A percentile compares a stretch with the other conserved stretches of the same genome.
These are phyloP conservation scores for Euphonia xanthogaster DNA, from an alignment of 2,797 vertebrate genomes.

Conservation along the genomic window DNA sequence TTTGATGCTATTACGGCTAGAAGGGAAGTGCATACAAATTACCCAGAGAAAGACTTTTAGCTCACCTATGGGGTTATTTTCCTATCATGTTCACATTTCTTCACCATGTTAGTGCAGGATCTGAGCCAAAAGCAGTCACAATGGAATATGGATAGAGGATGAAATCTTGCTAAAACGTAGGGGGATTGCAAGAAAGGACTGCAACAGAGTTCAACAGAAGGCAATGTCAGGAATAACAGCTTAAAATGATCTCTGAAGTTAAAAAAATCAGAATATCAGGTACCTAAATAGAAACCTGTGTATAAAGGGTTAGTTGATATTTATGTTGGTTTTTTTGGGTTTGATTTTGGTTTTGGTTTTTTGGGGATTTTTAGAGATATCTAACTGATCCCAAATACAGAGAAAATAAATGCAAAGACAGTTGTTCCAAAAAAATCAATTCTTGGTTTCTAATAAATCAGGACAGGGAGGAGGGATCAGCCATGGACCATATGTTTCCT, in stretches of 20 bases:
- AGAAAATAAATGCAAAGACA: not conserved
- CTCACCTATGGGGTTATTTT: not conserved
- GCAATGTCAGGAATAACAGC: not conserved
- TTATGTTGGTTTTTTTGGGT: accelerated
- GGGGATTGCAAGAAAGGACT: not conserved
- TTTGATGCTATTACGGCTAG: constrained; percentile 59
- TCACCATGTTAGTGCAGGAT: not conserved
- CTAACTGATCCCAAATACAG: not conserved
- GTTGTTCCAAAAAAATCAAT: not conserved
- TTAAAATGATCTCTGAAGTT: not conserved
- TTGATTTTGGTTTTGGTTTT: not conserved
- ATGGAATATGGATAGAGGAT: not conserved
- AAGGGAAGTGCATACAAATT: constrained; percentile 62
- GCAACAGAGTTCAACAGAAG: not conserved
- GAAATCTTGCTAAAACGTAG: not conserved
- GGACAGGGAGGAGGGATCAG: not conserved
- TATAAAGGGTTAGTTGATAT: not conserved
- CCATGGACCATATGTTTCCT: constrained; percentile 5
- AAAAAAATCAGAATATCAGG: not conserved
- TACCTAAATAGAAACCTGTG: not conserved
- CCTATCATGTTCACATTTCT: not conserved
- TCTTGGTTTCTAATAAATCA: not conserved
- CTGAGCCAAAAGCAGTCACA: not conserved
- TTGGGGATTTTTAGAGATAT: not conserved
- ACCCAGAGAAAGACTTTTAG: constrained; percentile 23